A percentile compares a stretch with the other conserved stretches of the same genome.
Conservation (phyloP, 2,113 vertebrate genomes). For the Lagenorhynchus albirostris region DNA sequence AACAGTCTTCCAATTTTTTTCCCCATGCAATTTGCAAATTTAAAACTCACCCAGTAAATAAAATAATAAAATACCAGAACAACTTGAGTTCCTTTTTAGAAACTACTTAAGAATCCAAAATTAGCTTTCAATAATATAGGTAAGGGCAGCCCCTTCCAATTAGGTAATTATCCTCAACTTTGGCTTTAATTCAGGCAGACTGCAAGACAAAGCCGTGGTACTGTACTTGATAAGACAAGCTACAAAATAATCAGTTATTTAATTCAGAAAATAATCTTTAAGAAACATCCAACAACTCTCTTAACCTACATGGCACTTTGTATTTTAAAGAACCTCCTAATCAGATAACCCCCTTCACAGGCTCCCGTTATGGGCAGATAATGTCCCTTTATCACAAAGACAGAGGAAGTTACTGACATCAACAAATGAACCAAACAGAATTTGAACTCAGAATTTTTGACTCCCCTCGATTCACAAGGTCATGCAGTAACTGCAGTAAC, state of each 20-base stretch:
- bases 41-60: background rate
- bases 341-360: background rate
- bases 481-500: background rate
- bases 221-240: background rate
- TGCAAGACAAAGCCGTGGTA: background rate
- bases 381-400: background rate
- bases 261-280: conserved; percentile 4
- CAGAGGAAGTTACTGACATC: background rate
- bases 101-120: conserved; percentile 13
- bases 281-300: background rate
- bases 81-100: background rate
- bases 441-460: background rate
- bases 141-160: background rate
- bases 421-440: conserved; percentile 10
- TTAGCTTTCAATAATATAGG: background rate
- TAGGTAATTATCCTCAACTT: background rate
- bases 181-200: background rate
- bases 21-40: background rate
- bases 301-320: background rate
- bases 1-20: background rate
- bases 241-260: conserved; percentile 10
- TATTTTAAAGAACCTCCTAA: background rate
- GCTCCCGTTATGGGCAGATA: background rate
- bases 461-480: background rate
- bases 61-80: conserved; percentile 1